Evolutionary conservation across 2,888 invertebrate genomes (phyloP).

Genomic region (Timema podura): DNA sequence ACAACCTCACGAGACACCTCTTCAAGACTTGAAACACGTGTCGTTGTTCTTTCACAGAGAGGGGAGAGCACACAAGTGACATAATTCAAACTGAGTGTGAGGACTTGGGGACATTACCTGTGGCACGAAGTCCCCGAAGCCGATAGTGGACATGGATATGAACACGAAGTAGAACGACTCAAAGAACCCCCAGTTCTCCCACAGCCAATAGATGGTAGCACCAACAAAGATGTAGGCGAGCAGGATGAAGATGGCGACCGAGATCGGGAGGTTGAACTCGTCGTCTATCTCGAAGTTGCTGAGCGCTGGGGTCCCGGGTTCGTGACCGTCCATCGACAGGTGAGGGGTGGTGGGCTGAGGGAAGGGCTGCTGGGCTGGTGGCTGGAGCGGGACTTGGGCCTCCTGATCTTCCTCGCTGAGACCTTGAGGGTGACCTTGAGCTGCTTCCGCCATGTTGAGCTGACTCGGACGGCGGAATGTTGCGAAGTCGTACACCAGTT

Average conservation of each 20-base stretch:
- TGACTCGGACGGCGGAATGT: constrained; percentile 68
- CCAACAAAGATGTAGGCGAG: constrained; percentile 84
- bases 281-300: constrained; percentile 80
- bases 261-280: constrained; percentile 91
- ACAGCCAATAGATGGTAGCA: constrained; percentile 69
- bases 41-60: too few species aligned
- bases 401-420: constrained; percentile 15
- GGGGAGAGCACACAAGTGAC: too few species aligned
- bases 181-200: constrained; percentile 86
- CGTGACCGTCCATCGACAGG: constrained; percentile 37
- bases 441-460: constrained; percentile 54
- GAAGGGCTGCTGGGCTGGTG: constrained; percentile 29
- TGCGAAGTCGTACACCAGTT: constrained; percentile 76
- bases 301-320: constrained; percentile 66
- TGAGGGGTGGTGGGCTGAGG: constrained; percentile 35
- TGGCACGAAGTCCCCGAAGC: constrained; percentile 91
- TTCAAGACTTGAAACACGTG: too few species aligned
- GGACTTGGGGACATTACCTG: constrained; percentile 46
- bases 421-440: constrained; percentile 30
- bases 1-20: too few species aligned
- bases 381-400: constrained; percentile 21
- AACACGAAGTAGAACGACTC: constrained; percentile 96
- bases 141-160: constrained; percentile 94
- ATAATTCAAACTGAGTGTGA: too few species aligned
- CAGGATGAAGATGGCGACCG: constrained; percentile 79